Evolutionary conservation across 2,888 invertebrate species (phyloP), one percentile per base, ranked within the genome.

Genomic region (Epiblema foenella): DNA sequence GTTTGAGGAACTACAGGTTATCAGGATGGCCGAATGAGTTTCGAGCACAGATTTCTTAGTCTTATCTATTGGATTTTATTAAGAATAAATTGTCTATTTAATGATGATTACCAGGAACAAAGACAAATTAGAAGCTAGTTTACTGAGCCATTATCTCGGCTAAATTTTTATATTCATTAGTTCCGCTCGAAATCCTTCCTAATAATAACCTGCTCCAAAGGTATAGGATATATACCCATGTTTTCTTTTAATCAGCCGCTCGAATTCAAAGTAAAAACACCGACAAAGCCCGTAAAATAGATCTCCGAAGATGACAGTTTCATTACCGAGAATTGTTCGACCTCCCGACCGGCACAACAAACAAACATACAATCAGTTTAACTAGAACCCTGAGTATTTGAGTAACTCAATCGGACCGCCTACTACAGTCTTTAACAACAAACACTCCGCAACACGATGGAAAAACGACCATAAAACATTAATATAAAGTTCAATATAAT

Each of bases 341-440:
- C 88, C 88, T 83, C 87, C 89, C 87, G 84, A 81, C 82, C 85
- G 87, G 85, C 81, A 77, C 81, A 77, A 76, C 76, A 77, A 70
- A 77, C 83, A 82, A 78, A 80, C 78, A 78, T 79, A 85, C 87
- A 84, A 81, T 81, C 80, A 81, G 79, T 82, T 83, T 82, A 78
- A 81, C 78, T 84, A 76, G 80, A 78, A 81, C 83, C 76, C 80
- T 81, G 78, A 88, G 84, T 80, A 78, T 76, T 80, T 81, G 78
- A 88, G 84, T 80, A 78, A 78, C 82, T 90, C 89, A 89, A 90
- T 88, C 82, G 85, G 5, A 73, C 90, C 89, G 90, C 84, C 78
- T 75, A 78, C 79, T 75, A 18, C 83, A 78, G 86, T 87, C 78
- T 86, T 87, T 85, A 87, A 77, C 81, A 82, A 65, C 65, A 65